These are phyloP conservation scores for Babylonia areolata DNA, from an alignment of 1,140 invertebrate genomes.

Conservation along the genomic window DNA sequence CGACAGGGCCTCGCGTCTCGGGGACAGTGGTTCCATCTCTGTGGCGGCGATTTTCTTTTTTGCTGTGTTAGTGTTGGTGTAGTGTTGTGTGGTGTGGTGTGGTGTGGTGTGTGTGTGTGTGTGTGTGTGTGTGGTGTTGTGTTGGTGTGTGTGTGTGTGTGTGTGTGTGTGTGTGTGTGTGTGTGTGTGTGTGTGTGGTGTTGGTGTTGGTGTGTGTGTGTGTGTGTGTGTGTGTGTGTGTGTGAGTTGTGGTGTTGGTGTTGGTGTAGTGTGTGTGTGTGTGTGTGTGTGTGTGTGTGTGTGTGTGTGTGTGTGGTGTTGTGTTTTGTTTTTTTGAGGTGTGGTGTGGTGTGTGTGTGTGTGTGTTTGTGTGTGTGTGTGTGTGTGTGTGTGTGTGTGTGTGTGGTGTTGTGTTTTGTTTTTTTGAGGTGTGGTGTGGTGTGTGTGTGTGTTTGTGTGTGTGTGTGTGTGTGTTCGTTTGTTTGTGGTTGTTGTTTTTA, in stretches of 20 bases:
- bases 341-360: too few relatives aligned
- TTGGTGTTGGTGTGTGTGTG: neutral
- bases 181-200: too few relatives aligned
- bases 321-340: too few relatives aligned
- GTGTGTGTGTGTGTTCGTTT: too few relatives aligned
- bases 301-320: neutral
- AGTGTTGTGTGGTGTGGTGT: neutral
- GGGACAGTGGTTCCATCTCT: neutral
- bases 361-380: too few relatives aligned
- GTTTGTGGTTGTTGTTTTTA: too few relatives aligned
- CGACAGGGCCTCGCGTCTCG: slow-evolving; percentile 2
- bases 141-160: neutral
- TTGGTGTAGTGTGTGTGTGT: neutral
- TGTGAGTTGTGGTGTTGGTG: neutral
- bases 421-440: too few relatives aligned
- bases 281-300: neutral
- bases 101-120: neutral
- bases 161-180: neutral
- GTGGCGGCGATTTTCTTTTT: neutral
- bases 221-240: neutral
- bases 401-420: too few relatives aligned
- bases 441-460: too few relatives aligned
- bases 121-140: neutral
- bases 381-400: too few relatives aligned
- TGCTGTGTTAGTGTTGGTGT: neutral